Conservation (phyloP, 2,888 invertebrate genomes). For the Tigriopus californicus region DNA sequence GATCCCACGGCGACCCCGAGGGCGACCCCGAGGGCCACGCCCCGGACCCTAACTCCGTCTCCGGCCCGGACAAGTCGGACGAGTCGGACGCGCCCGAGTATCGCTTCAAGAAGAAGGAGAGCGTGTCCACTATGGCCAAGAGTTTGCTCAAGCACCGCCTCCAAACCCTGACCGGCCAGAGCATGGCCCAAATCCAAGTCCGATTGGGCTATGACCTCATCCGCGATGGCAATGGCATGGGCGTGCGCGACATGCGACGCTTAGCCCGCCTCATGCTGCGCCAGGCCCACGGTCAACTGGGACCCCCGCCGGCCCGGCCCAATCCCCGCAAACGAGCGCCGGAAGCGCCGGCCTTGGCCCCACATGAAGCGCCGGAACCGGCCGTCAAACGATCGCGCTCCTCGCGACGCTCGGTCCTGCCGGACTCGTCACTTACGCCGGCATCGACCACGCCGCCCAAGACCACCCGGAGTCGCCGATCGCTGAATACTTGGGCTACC, state of each 20-base stretch:
- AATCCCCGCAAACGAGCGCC: neutral
- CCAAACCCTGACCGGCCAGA: neutral
- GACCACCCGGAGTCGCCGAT: too few species aligned
- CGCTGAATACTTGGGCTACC: too few species aligned
- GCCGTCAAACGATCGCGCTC: neutral
- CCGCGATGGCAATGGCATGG: neutral
- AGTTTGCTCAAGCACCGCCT: neutral
- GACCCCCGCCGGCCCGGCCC: neutral
- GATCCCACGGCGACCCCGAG: too few species aligned
- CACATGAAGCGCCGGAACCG: neutral
- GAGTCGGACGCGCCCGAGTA: too few species aligned
- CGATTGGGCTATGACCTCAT: too few species aligned
- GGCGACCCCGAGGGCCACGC: too few species aligned
- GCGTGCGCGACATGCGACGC: neutral
- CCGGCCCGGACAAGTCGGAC: too few species aligned
- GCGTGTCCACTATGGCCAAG: neutral
- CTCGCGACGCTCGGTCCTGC: too few species aligned
- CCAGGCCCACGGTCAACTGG: neutral
- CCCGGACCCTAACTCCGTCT: too few species aligned
- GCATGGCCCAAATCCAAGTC: neutral
- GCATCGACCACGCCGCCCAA: too few species aligned
- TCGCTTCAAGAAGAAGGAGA: neutral
- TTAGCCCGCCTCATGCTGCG: neutral
- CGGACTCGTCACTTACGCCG: too few species aligned
- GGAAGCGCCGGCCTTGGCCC: neutral